Evolutionary conservation across 2,797 vertebrate species (phyloP).

Genomic region (Microctenopoma lineatum): DNA sequence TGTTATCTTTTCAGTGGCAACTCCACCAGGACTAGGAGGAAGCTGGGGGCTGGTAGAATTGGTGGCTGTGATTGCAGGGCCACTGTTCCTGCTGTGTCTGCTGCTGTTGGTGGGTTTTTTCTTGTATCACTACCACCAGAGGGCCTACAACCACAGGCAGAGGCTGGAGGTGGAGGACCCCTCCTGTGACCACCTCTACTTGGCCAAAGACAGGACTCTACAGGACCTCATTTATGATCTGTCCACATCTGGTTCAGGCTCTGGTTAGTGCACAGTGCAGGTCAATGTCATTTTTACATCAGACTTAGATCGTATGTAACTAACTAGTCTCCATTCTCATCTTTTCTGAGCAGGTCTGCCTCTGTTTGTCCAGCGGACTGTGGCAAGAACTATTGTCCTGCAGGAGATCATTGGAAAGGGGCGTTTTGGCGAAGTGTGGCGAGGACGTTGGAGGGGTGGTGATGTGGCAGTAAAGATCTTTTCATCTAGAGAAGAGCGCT

Average conservation of each 20-base stretch:
- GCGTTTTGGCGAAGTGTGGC: slow-evolving; percentile 95
- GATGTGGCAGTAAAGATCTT: slow-evolving; percentile 98
- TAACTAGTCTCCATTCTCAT: slow-evolving; percentile 5
- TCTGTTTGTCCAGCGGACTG: slow-evolving; percentile 93
- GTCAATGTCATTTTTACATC: neutral
- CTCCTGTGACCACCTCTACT: slow-evolving; percentile 93
- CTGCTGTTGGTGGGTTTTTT: slow-evolving; percentile 89
- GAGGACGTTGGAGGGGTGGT: slow-evolving; percentile 92
- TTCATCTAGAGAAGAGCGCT: slow-evolving; percentile 94
- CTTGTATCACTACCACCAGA: slow-evolving; percentile 92
- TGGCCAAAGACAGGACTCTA: slow-evolving; percentile 94
- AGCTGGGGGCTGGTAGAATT: slow-evolving; percentile 92
- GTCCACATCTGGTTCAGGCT: slow-evolving; percentile 96
- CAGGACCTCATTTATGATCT: slow-evolving; percentile 96
- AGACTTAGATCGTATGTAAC: neutral
- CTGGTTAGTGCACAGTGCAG: slow-evolving; percentile 81
- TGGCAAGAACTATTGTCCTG: slow-evolving; percentile 94
- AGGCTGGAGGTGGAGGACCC: slow-evolving; percentile 94
- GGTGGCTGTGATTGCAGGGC: slow-evolving; percentile 90
- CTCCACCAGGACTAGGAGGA: slow-evolving; percentile 32
- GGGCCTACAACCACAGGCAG: slow-evolving; percentile 92
- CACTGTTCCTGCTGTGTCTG: slow-evolving; percentile 90
- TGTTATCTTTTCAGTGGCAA: slow-evolving; percentile 66
- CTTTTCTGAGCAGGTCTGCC: slow-evolving; percentile 86
- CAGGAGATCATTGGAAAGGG: slow-evolving; percentile 97